Percentiles rank a stretch among this genome's conserved stretches.
These are phyloP conservation scores for Myotis planiceps DNA, from an alignment of 2,797 vertebrate species.

Conservation along the genomic window DNA sequence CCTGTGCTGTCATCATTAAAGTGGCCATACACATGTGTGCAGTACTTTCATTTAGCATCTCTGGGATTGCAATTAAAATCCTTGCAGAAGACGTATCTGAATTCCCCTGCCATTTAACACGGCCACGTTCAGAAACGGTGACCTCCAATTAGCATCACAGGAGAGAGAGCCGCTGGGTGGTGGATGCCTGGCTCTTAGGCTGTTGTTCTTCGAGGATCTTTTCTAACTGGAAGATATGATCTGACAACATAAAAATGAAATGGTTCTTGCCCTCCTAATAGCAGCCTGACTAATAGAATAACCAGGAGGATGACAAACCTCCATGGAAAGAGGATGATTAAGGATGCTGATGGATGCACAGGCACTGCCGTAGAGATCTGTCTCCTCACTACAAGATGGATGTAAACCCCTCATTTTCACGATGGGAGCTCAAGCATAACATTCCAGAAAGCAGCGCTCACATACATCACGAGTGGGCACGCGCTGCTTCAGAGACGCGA, in stretches of 20 bases:
- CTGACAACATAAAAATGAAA: conserved; percentile 46
- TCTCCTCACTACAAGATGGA: background rate
- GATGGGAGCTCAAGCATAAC: conserved; percentile 27
- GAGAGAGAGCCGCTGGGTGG: background rate
- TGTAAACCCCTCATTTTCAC: background rate
- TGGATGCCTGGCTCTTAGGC: background rate
- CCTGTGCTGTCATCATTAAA: background rate
- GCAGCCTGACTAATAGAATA: conserved; percentile 49
- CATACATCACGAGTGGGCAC: background rate
- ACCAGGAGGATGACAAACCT: conserved; percentile 31
- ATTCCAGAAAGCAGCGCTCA: background rate
- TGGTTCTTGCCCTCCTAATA: conserved; percentile 23
- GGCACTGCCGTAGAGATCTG: background rate
- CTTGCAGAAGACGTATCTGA: background rate
- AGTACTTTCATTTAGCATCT: background rate
- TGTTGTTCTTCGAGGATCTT: background rate
- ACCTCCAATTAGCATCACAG: background rate
- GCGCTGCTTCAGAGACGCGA: background rate
- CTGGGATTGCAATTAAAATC: background rate
- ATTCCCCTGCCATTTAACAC: background rate
- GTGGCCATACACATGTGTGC: background rate
- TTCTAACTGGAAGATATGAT: conserved; percentile 43
- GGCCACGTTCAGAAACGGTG: background rate
- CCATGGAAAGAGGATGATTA: background rate
- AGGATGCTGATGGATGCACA: background rate